A percentile compares a stretch with the other conserved stretches of the same genome.
Evolutionary conservation across 2,888 invertebrate genomes (phyloP).

Genomic region (Volucella bombylans): DNA sequence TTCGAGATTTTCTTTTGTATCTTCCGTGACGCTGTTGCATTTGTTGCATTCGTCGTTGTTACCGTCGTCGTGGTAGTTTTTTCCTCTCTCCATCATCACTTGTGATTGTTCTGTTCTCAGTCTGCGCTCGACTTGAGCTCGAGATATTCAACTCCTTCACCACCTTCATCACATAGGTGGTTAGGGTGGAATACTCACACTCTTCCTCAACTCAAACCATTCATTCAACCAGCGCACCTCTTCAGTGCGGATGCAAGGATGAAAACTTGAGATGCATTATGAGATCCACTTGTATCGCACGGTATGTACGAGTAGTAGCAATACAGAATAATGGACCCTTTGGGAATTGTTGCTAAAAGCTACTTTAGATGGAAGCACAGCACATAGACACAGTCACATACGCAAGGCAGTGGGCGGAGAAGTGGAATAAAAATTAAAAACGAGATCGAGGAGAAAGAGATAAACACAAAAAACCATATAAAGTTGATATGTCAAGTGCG

Average conservation of each 20-base stretch:
- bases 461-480: not conserved
- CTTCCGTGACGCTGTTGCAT: constrained; percentile 54
- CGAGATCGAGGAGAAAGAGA: not conserved
- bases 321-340: constrained; percentile 70
- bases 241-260: not conserved
- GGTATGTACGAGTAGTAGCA: constrained; percentile 55
- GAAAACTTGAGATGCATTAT: constrained; percentile 65
- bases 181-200: not conserved
- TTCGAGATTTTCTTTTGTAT: constrained; percentile 18
- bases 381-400: not conserved
- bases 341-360: constrained; percentile 69
- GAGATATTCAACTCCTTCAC: constrained; percentile 36
- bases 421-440: constrained; percentile 6
- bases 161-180: not conserved
- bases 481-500: constrained; percentile 56
- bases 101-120: constrained; percentile 57
- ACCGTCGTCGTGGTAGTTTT: constrained; percentile 3
- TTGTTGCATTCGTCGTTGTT: constrained; percentile 17
- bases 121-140: constrained; percentile 46
- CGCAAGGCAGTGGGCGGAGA: no score
- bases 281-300: constrained; percentile 63
- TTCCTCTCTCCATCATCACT: constrained; percentile 2
- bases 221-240: not conserved
- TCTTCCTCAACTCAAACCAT: no score
- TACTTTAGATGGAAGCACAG: constrained; percentile 37